Conservation (phyloP, 1,140 invertebrate species). For the Ridgeia piscesae region DNA sequence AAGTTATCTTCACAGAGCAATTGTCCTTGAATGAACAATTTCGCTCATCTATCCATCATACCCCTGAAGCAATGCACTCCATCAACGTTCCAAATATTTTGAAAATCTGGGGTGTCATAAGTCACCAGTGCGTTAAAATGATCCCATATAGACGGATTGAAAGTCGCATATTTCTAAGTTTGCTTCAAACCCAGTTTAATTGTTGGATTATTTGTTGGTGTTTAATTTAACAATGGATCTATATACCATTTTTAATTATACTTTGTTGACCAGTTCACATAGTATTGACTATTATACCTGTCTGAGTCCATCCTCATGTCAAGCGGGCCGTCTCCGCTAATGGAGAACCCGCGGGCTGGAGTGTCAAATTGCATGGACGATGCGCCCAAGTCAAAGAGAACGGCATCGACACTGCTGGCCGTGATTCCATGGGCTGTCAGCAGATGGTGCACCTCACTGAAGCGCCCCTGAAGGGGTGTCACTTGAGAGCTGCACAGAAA, state of each 20-base stretch:
- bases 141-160: too few relatives aligned
- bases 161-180: too few relatives aligned
- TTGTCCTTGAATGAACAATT: not conserved
- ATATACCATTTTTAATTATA: too few relatives aligned
- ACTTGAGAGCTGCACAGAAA: constrained; percentile 59
- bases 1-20: not conserved
- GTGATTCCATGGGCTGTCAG: constrained; percentile 65
- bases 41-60: too few relatives aligned
- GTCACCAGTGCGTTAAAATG: too few relatives aligned
- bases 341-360: constrained; percentile 78
- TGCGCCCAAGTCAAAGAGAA: constrained; percentile 92
- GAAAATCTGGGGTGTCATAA: too few relatives aligned
- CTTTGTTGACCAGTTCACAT: too few relatives aligned
- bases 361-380: constrained; percentile 93
- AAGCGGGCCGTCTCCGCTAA: constrained; percentile 80
- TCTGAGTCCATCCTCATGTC: constrained; percentile 24
- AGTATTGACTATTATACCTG: not conserved
- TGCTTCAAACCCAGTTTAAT: too few relatives aligned
- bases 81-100: too few relatives aligned
- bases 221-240: too few relatives aligned
- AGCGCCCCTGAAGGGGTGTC: constrained; percentile 77
- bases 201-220: too few relatives aligned
- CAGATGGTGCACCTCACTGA: constrained; percentile 80
- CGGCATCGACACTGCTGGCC: constrained; percentile 75
- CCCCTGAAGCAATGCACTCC: too few relatives aligned